A percentile compares a stretch with the other conserved stretches of the same genome.
These are phyloP conservation scores for Hydropsyche betteni DNA, from an alignment of 2,888 invertebrate species.

Conservation along the genomic window DNA sequence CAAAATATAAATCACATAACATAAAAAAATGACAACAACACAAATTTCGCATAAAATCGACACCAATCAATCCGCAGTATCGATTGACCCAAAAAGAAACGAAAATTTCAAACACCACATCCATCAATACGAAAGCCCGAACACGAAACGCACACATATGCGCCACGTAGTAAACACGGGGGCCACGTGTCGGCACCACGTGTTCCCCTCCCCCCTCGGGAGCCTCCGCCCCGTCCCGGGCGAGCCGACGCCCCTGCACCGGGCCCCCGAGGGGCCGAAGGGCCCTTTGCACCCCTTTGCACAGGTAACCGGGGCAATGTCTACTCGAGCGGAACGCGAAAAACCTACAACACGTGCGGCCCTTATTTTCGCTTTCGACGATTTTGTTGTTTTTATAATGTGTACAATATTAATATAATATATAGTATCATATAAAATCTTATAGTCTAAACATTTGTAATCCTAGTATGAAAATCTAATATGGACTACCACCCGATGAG, in stretches of 20 bases:
- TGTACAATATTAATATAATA: too few species aligned
- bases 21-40: too few species aligned
- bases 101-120: neutral
- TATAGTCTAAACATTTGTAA: too few species aligned
- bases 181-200: constrained; percentile 40
- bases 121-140: neutral
- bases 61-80: too few species aligned
- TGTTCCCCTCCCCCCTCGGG: constrained; percentile 18
- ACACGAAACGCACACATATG: constrained; percentile 37
- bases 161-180: constrained; percentile 25
- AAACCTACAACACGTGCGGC: neutral
- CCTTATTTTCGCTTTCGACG: neutral
- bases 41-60: too few species aligned
- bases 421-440: too few species aligned
- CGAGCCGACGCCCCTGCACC: neutral
- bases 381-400: neutral
- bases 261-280: constrained; percentile 19
- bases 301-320: constrained; percentile 32
- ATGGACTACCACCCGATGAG: too few species aligned
- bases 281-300: neutral
- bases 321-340: constrained; percentile 21
- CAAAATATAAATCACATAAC: too few species aligned
- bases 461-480: too few species aligned
- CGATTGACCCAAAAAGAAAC: too few species aligned
- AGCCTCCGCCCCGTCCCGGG: constrained; percentile 14